Evolutionary conservation across 2,113 vertebrate genomes (phyloP).

Genomic region (Sapajus apella): DNA sequence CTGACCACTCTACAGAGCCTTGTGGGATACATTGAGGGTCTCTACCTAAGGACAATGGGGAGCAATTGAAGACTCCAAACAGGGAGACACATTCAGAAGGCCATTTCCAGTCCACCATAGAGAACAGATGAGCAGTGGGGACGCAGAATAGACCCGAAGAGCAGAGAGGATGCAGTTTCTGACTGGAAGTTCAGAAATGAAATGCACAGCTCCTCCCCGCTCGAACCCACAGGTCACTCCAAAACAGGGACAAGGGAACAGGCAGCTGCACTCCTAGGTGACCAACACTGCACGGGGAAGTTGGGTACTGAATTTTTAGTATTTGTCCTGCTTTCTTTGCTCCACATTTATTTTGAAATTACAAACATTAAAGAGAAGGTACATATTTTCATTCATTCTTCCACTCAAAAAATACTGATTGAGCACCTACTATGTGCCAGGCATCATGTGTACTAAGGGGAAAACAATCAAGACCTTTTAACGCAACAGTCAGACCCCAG

Average conservation of each 20-base stretch:
- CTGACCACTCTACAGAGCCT: no score
- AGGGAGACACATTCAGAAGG: not conserved
- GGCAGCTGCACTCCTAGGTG: fast-evolving
- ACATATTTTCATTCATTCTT: not conserved
- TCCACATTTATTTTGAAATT: not conserved
- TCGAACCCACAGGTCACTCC: not conserved
- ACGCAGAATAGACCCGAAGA: not conserved
- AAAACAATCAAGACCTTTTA: not conserved
- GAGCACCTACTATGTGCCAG: not conserved
- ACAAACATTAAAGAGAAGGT: not conserved
- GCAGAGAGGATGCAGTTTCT: not conserved
- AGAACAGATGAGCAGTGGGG: not conserved
- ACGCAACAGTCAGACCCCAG: not conserved
- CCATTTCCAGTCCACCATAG: not conserved
- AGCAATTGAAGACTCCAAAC: not conserved
- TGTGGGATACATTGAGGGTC: not conserved
- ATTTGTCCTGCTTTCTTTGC: not conserved
- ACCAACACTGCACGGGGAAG: not conserved
- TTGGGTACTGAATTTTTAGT: not conserved
- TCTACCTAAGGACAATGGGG: not conserved
- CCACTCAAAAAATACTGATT: not conserved
- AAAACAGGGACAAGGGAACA: not conserved
- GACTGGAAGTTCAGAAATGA: not conserved
- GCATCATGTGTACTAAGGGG: fast-evolving
- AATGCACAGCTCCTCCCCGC: not conserved